Conservation (phyloP, 2,113 vertebrate species). For the Typhlomys cinereus region DNA sequence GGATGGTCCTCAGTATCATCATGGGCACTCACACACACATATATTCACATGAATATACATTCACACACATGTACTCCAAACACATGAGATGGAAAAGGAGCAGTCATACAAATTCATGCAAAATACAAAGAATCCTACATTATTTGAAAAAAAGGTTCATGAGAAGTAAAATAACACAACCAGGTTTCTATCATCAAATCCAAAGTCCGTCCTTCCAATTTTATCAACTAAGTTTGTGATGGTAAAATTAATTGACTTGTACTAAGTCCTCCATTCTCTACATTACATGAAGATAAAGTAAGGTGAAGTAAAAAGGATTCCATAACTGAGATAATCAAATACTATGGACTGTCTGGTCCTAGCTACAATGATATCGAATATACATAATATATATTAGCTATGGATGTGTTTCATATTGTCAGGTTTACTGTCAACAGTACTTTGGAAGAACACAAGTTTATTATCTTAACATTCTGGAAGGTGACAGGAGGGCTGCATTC, state of each 20-base stretch:
- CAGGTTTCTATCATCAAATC: background rate
- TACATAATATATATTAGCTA: background rate
- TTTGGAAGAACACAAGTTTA: background rate
- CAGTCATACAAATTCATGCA: background rate
- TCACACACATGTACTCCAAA: too few relatives aligned
- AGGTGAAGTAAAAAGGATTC: background rate
- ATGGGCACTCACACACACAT: too few relatives aligned
- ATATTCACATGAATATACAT: too few relatives aligned
- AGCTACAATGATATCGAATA: background rate
- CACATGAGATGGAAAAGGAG: too few relatives aligned
- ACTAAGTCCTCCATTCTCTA: background rate
- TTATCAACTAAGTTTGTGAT: background rate
- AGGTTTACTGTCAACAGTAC: background rate
- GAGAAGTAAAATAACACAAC: background rate
- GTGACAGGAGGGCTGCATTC: background rate
- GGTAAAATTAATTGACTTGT: background rate
- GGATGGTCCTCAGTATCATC: too few relatives aligned
- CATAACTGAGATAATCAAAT: background rate
- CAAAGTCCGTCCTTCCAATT: background rate
- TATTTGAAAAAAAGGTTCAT: conserved; percentile 6
- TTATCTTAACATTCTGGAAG: background rate
- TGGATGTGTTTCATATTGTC: background rate
- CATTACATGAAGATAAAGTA: background rate
- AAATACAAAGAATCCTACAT: background rate
- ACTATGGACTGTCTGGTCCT: background rate